Base-by-base conservation (phyloP, 1,140 invertebrate species). In the Habropoda laboriosa region DNA sequence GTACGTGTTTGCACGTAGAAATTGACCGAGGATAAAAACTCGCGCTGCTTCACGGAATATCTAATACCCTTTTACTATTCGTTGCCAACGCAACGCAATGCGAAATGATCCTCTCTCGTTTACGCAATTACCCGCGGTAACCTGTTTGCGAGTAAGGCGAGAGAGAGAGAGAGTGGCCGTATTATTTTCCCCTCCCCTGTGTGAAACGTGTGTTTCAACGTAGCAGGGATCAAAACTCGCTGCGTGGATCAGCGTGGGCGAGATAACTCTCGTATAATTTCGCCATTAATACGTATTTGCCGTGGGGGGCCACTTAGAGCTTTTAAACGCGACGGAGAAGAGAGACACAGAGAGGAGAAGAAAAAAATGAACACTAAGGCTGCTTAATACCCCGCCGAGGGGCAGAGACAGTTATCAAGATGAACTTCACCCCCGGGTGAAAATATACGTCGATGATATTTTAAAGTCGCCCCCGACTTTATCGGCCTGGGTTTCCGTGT, bases 31-130 rank as follows among this genome's bases (percentile, higher is more conserved):
- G 8, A 18, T 21, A 85, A 82, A 81, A 85, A 72, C 42, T 21
- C 21, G 58, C 21, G 5, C 42, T n/a, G 58, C 35, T 75, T 35
- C 45, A 0, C 47, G 79, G 71, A 61, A 75, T 67, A 68, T 61
- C 40, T 55, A 74, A 73, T 76, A 57, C 45, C 45, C 58, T 81
- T 86, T 79, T 64, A n/a, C n/a, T 75, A 38, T 53, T 61, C 72
- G 8, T 21, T 42, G 32, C 30, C 42, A 53, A 30, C 38, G 30
- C 42, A 21, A 49, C 40, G 51, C n/a, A n/a, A n/a, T n/a, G n/a
- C n/a, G 53, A 77, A 80, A 83, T 70, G 42, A 35, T 3, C 49
- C 53, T 68, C 40, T 71, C 64, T 61, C 79, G 58, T 78, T 83
- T 74, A 40, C 55, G 58, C 49, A 27, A 79, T 84, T 82, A 82